Base-by-base conservation (phyloP, 2,113 vertebrate species). In the Onychorhynchus coronatus region DNA sequence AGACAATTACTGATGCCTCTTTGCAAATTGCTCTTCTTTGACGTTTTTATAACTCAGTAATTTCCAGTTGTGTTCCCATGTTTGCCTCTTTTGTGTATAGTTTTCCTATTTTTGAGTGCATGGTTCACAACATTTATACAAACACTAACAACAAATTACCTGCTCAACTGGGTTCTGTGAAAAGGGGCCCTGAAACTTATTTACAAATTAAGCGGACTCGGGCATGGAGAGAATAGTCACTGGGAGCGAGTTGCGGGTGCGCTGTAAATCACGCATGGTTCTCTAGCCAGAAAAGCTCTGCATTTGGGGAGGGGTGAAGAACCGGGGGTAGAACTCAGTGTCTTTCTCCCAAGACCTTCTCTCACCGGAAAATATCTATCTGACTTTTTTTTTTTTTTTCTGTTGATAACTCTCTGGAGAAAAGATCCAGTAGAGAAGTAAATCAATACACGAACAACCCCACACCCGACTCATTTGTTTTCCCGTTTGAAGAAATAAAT, bases 141-240 rank as follows among this genome's bases (percentile, higher is more conserved):
- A 95, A 87, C 82, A 88, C 94, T 96, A 91, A 92, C 96, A 97
- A 96, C 95, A 97, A 97, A 97, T 97, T 94, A 97, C 97, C 97
- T 97, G 97, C 97, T 97, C 96, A 97, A 50, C 94, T 97, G 97
- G 85, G 41, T 95, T 97, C 94, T 93, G 77, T 97, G 96, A 95
- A 96, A 97, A 90, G 76, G 41, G 89, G 72, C 75, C 82, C 94
- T 77, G 78, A 72, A 94, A 97, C 81, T 94, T 95, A 95, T 94
- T 97, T 91, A 94, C 94, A 94, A 94, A 95, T 93, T 77, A 95
- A 89, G 81, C 20, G 12, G 80, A 55, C 91, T 92, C 31, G n/a
- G 61, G 76, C 72, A 41, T 49, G 63, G 68, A 85, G 52, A 74
- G 67, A 91, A 41, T 9, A 88, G 71, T 73, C 66, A 96, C 68